Conservation (phyloP, 2,888 invertebrate species). For the Eupithecia exiguata region DNA sequence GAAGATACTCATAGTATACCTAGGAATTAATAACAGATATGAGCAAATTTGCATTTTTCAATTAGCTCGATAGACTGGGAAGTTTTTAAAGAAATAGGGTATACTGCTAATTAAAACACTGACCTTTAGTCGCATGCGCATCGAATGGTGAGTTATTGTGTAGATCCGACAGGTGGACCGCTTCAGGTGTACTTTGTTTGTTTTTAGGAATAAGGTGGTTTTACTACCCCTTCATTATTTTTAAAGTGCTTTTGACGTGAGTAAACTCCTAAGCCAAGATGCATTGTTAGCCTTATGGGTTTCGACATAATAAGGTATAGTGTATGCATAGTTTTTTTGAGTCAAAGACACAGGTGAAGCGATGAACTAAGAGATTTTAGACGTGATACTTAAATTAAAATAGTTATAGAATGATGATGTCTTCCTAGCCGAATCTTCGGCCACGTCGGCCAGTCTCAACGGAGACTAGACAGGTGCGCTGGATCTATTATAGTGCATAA, state of each 20-base stretch:
- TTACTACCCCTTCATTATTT: background rate
- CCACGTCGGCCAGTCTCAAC: too few species aligned
- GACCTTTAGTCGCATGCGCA: constrained; percentile 57
- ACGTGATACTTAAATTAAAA: too few species aligned
- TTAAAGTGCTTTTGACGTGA: background rate
- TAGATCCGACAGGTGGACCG: constrained; percentile 55
- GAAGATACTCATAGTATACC: background rate
- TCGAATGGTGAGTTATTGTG: constrained; percentile 58
- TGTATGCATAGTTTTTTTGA: too few species aligned
- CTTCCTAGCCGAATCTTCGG: too few species aligned
- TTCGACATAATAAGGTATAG: too few species aligned
- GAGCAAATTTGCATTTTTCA: background rate
- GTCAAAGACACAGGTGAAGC: too few species aligned
- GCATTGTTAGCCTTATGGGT: too few species aligned
- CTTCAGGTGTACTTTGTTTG: constrained; percentile 40
- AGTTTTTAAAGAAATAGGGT: background rate
- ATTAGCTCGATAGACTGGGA: background rate
- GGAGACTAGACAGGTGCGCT: too few species aligned
- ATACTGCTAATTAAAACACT: constrained; percentile 54
- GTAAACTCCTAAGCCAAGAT: too few species aligned
- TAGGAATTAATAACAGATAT: background rate
- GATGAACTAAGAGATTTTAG: too few species aligned
- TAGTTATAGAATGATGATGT: too few species aligned
- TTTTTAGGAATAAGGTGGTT: background rate
- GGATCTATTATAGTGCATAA: too few species aligned